Evolutionary conservation across 2,113 vertebrate species (phyloP).

Genomic region (Naja naja): DNA sequence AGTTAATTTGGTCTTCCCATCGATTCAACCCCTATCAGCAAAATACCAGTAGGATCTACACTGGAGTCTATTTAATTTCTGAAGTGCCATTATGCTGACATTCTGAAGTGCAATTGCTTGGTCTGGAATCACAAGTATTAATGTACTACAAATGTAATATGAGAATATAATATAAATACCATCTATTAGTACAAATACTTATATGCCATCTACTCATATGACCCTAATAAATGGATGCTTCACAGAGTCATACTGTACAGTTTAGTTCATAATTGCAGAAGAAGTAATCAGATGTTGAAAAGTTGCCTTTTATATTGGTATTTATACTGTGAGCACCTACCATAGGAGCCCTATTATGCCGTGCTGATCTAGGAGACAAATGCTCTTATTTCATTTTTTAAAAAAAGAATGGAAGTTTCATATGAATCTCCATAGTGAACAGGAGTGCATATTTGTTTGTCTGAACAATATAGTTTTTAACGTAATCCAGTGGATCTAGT

Average conservation of each 20-base stretch:
- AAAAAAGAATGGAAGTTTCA: background rate
- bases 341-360: background rate
- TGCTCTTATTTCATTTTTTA: background rate
- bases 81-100: background rate
- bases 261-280: background rate
- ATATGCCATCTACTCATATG: background rate
- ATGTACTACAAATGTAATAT: background rate
- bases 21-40: background rate
- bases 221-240: background rate
- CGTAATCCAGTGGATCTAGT: background rate
- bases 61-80: background rate
- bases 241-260: background rate
- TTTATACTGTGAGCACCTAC: background rate
- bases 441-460: background rate
- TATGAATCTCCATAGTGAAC: background rate
- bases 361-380: background rate
- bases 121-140: background rate
- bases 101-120: background rate
- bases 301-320: background rate
- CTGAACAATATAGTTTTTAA: background rate
- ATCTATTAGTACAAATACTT: background rate
- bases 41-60: background rate
- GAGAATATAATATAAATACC: background rate
- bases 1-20: background rate
- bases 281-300: background rate